Base-by-base conservation (phyloP, 2,113 vertebrate genomes). In the Atherinomorus stipes region DNA sequence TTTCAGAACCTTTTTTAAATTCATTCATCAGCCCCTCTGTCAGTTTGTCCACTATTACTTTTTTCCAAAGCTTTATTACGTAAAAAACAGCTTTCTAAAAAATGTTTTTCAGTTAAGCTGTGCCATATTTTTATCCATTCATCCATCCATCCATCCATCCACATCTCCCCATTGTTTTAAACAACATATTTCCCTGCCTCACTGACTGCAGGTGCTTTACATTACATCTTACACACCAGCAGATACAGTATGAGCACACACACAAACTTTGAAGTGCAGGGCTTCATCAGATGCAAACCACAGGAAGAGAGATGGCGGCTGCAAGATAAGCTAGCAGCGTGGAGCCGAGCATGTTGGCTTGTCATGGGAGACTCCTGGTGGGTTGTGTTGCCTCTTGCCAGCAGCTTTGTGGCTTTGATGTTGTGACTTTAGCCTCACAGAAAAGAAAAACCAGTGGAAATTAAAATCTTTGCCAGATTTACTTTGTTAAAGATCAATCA, bases 271-370 rank as follows among this genome's bases (percentile, higher is more conserved):
- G 84, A 90, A 89, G 88, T 78, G 12, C 28, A 45, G 59, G 25
- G 61, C 76, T 85, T 84, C 87, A 81, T 89, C 76, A 81, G 83
- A 88, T 86, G 62, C 67, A 85, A 87, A 83, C 90, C 72, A 51
- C 89, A 88, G 87, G 84, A 90, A 87, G 83, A 12, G 90, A 89
- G 90, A 90, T 90, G 85, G 84, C 47, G 60, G 82, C 81, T 89
- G 78, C 74, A 74, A 91, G 90, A 91, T 91, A 91, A 91, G 83
- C 78, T 22, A 76, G 68, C 84, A 88, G 90, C 31, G 13, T 88
- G 87, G 83, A 86, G 86, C 77, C 67, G 26, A 71, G 69, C 73
- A 51, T 81, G 85, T 81, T 61, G 72, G 75, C 64, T 71, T 59
- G 73, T 79, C 51, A 70, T 67, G 72, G 74, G 52, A 77, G 85